Evolutionary conservation across 2,113 vertebrate species (phyloP).

Genomic region (Cynoglossus semilaevis): DNA sequence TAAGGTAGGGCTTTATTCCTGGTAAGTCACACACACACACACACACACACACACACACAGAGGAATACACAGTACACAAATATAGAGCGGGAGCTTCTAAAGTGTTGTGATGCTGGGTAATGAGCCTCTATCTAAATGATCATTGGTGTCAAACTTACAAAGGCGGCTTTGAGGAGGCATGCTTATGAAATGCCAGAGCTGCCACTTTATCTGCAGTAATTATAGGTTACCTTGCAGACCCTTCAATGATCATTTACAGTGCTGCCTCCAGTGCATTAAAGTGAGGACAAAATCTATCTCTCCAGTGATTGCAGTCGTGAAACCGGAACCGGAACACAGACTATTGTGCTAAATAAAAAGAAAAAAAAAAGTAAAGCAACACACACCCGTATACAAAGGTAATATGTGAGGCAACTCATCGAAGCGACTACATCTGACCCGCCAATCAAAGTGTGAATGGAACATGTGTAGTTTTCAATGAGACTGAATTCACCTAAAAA

Average conservation of each 20-base stretch:
- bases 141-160: conserved; percentile 99
- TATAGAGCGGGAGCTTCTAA: conserved; percentile 88
- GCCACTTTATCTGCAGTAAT: conserved; percentile 99
- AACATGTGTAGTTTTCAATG: conserved; percentile 88
- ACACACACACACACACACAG: conserved; percentile 61
- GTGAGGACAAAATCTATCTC: conserved; percentile 85
- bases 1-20: conserved; percentile 97
- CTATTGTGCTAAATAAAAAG: conserved; percentile 29
- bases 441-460: conserved; percentile 86
- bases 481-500: conserved; percentile 83
- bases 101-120: conserved; percentile 99
- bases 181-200: conserved; percentile 99
- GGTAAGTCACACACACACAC: conserved; percentile 82
- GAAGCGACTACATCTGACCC: conserved; percentile 83
- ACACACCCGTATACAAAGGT: conserved; percentile 37
- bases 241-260: conserved; percentile 99
- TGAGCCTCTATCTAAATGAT: conserved; percentile 99
- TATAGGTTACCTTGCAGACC: conserved; percentile 99
- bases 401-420: conserved; percentile 84
- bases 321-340: conserved; percentile 30
- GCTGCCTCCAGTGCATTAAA: conserved; percentile 97
- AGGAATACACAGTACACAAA: conserved; percentile 72
- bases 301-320: conserved; percentile 31
- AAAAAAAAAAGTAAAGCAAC: too few species aligned
- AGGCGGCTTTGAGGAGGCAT: conserved; percentile 98